Percentiles rank a stretch among this genome's conserved stretches.
These are phyloP conservation scores for Hyperoodon ampullatus DNA, from an alignment of 2,113 vertebrate species.

Conservation along the genomic window DNA sequence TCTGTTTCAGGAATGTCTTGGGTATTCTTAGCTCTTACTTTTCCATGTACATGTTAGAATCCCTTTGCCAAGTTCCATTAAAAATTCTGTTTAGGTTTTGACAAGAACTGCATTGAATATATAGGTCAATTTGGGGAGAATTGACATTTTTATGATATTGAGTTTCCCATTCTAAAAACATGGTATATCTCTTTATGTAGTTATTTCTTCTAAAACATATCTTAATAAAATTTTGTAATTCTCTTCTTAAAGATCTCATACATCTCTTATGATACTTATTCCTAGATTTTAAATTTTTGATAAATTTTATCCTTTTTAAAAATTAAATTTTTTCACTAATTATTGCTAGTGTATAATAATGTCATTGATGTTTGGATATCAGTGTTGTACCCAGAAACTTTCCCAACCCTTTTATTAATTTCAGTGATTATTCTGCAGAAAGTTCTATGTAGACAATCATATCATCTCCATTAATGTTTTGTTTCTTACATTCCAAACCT, in stretches of 20 bases:
- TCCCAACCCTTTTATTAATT: neutral
- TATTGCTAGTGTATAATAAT: neutral
- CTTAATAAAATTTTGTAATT: neutral
- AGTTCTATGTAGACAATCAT: neutral
- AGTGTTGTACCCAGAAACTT: neutral
- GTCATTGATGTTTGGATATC: neutral
- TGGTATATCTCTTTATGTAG: neutral
- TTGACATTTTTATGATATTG: neutral
- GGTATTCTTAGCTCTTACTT: neutral
- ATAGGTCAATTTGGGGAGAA: neutral
- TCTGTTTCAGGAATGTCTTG: neutral
- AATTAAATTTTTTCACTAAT: neutral
- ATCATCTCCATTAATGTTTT: neutral
- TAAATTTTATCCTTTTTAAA: neutral
- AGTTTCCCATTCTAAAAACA: neutral
- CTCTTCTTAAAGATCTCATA: slow-evolving; percentile 1
- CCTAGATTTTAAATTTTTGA: neutral
- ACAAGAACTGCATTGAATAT: neutral
- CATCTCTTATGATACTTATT: neutral
- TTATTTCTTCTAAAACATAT: neutral
- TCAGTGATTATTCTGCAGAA: neutral
- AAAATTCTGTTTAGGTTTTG: neutral
- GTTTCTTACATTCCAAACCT: neutral
- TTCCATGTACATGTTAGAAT: neutral
- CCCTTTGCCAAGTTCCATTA: neutral